A percentile compares a stretch with the other conserved stretches of the same genome.
phyloP scores from a whole-genome alignment of 2,888 invertebrate species.

The Nymphalis urticae region DNA sequence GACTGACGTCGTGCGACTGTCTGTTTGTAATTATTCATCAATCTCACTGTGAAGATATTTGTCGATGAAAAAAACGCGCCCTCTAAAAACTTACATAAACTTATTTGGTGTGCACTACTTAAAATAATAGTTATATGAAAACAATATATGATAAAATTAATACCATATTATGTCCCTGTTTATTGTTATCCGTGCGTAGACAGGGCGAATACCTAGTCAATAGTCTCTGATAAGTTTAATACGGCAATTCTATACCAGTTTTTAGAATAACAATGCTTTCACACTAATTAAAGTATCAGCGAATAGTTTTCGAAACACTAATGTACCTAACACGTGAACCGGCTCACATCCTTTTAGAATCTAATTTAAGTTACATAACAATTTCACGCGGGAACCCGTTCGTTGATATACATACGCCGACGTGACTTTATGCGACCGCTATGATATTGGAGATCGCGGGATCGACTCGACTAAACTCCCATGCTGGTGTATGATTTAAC shows the following conservation, averaged over 20 bases:
- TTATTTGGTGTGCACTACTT: no score
- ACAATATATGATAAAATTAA: no score
- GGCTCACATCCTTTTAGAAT: slow-evolving; percentile 18
- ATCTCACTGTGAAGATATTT: no score
- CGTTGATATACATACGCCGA: slow-evolving; percentile 25
- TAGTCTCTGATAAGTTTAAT: no score
- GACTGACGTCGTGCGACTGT: no score
- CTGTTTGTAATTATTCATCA: no score
- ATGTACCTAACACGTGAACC: slow-evolving; percentile 8
- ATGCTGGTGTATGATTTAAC: slow-evolving; percentile 6
- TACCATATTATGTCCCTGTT: no score
- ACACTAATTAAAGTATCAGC: background rate
- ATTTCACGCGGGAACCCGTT: slow-evolving; percentile 29
- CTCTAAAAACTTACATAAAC: no score
- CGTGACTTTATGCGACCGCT: slow-evolving; percentile 27
- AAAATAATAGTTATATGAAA: no score
- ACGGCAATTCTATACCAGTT: background rate
- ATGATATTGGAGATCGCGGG: slow-evolving; percentile 19
- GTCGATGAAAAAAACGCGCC: no score
- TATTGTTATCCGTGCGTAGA: no score
- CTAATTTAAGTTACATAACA: slow-evolving; percentile 26
- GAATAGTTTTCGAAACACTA: background rate
- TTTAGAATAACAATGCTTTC: background rate
- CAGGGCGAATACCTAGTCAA: no score
- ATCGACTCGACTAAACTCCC: background rate